Conservation (phyloP, 1,140 invertebrate species). For the Papilio polytes region DNA sequence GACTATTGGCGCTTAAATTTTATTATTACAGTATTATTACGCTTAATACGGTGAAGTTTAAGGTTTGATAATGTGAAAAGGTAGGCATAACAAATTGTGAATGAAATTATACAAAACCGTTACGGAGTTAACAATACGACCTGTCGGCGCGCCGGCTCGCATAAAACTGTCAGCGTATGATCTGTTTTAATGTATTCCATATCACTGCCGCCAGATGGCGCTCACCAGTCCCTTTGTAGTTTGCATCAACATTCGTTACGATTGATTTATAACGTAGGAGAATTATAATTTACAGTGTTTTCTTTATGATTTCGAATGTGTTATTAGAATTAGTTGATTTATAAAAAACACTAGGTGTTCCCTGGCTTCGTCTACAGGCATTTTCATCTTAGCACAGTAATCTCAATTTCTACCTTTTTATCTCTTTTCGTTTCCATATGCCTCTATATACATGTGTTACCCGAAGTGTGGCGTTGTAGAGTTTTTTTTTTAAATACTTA, state of each 20-base stretch:
- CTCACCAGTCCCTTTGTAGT: not conserved
- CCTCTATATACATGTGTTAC: no score
- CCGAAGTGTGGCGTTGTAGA: no score
- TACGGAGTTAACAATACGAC: not conserved
- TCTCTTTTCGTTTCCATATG: no score
- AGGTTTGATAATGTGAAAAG: not conserved
- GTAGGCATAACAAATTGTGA: not conserved
- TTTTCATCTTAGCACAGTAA: no score
- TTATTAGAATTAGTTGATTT: not conserved
- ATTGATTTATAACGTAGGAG: not conserved
- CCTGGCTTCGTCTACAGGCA: no score
- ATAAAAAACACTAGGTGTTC: not conserved
- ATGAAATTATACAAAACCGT: not conserved
- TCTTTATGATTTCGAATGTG: not conserved
- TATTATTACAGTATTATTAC: no score
- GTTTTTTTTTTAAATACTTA: no score
- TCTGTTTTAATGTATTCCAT: not conserved
- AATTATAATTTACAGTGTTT: not conserved
- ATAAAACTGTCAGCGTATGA: conserved; percentile 22
- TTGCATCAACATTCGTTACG: conserved; percentile 16
- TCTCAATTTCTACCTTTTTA: no score
- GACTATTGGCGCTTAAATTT: no score
- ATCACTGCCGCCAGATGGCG: conserved; percentile 31
- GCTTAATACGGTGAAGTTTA: not conserved
- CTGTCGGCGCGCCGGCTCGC: not conserved